Evolutionary conservation across 2,888 invertebrate genomes (phyloP).

Genomic region (Eutolmus rufibarbis): DNA sequence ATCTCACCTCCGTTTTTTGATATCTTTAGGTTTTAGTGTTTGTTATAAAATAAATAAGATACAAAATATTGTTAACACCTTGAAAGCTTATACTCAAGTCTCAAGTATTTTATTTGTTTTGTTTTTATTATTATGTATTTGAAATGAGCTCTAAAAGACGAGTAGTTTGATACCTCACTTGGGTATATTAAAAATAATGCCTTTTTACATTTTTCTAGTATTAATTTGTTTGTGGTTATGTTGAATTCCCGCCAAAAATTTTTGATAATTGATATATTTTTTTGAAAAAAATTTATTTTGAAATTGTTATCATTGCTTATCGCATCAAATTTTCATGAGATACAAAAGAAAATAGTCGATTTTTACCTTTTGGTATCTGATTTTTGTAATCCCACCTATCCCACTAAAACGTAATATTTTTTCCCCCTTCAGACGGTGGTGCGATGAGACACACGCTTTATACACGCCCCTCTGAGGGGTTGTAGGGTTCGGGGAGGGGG

Average conservation of each 20-base stretch:
- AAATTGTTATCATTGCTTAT: too few species aligned
- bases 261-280: too few species aligned
- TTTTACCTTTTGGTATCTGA: neutral
- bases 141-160: too few species aligned
- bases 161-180: too few species aligned
- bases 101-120: too few species aligned
- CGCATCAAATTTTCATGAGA: too few species aligned
- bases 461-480: neutral
- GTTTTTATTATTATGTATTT: neutral
- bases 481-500: neutral
- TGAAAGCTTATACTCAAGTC: neutral
- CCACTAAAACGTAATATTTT: neutral
- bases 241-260: too few species aligned
- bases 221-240: neutral
- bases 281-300: too few species aligned
- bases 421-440: neutral
- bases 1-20: neutral
- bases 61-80: neutral
- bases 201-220: neutral
- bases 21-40: neutral
- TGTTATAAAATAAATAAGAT: too few species aligned
- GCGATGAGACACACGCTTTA: neutral
- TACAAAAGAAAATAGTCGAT: too few species aligned
- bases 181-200: too few species aligned
- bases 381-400: neutral